Conservation (phyloP, 2,888 invertebrate species). For the Diaphora mendica region DNA sequence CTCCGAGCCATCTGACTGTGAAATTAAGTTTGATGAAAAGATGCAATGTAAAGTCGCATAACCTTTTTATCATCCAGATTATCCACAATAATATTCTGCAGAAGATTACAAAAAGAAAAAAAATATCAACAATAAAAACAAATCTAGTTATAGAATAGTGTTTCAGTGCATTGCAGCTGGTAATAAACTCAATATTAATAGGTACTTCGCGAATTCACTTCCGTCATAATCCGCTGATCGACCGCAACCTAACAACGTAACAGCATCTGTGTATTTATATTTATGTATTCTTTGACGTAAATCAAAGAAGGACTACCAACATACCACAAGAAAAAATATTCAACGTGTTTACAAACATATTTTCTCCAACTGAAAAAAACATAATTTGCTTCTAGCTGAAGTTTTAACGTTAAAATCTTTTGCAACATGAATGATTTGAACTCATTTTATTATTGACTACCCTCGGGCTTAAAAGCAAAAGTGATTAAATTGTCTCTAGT, state of each 20-base stretch:
- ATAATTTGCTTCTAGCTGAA: not conserved
- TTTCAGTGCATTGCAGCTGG: not conserved
- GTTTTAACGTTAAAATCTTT: not conserved
- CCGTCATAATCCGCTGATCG: not conserved
- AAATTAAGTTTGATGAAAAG: not conserved
- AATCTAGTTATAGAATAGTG: not conserved
- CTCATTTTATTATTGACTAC: constrained; percentile 1
- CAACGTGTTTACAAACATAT: not conserved
- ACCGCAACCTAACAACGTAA: not conserved
- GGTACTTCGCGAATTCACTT: not conserved
- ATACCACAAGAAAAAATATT: not conserved
- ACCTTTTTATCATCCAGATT: not conserved
- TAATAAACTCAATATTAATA: not conserved
- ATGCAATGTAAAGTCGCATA: not conserved
- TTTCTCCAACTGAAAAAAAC: not conserved
- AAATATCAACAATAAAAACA: not conserved
- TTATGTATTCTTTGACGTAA: not conserved
- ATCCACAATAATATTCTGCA: not conserved
- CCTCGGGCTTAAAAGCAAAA: constrained; percentile 32
- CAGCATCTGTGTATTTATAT: not conserved
- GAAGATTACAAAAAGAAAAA: not conserved
- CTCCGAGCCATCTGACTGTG: not conserved
- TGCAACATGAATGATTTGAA: not conserved
- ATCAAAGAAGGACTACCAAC: not conserved
- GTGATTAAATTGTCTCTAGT: constrained; percentile 30